Percentiles rank a stretch among this genome's conserved stretches.
Evolutionary conservation across 2,797 vertebrate genomes (phyloP).

Genomic region (Alauda arvensis): DNA sequence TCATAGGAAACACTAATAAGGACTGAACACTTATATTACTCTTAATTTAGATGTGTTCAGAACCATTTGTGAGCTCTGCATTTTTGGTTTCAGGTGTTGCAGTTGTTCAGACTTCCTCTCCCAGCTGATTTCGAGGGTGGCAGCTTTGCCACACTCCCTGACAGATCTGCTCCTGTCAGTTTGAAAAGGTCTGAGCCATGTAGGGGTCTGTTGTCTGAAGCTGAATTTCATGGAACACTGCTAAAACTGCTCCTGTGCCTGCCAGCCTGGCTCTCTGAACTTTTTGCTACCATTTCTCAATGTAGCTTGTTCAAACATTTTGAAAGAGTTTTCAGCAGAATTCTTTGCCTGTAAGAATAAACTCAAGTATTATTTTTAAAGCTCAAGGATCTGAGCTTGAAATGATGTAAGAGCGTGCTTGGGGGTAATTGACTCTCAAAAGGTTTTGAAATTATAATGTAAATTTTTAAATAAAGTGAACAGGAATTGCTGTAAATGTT

Average conservation of each 20-base stretch:
- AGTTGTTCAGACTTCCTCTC: neutral
- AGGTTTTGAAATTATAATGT: neutral
- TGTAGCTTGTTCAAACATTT: neutral
- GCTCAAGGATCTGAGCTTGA: neutral
- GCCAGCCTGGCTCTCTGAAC: neutral
- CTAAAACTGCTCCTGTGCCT: neutral
- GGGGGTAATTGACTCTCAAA: neutral
- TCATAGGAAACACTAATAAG: neutral
- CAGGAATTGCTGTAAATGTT: neutral
- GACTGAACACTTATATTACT: neutral
- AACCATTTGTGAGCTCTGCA: neutral
- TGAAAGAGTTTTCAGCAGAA: neutral
- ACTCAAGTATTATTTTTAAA: constrained; percentile 13
- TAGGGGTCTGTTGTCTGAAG: neutral
- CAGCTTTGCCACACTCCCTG: neutral
- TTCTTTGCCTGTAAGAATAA: too few species aligned
- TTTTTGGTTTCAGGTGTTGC: constrained; percentile 29
- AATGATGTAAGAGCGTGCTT: neutral
- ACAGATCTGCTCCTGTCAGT: neutral
- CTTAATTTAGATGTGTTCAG: neutral
- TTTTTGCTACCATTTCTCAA: neutral
- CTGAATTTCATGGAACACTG: neutral
- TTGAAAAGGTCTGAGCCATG: neutral
- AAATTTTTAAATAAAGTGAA: neutral
- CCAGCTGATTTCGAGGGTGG: neutral